A percentile compares a stretch with the other conserved stretches of the same genome.
These are phyloP conservation scores for Yponomeuta malinellus DNA, from an alignment of 2,888 invertebrate genomes.

Conservation along the genomic window DNA sequence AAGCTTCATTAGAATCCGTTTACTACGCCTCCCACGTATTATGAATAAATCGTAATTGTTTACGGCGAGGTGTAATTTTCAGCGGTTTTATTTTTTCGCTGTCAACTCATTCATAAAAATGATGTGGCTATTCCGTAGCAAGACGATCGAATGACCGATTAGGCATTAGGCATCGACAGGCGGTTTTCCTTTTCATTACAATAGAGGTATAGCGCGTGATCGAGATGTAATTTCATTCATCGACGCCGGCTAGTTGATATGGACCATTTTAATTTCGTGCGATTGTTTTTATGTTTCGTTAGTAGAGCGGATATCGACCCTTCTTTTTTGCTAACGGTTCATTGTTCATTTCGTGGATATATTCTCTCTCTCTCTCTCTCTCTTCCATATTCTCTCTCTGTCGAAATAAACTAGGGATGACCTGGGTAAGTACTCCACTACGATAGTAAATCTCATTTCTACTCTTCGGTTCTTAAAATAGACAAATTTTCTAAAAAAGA, in stretches of 20 bases:
- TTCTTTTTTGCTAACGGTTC: neutral
- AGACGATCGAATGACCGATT: conserved; percentile 61
- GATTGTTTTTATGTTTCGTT: neutral
- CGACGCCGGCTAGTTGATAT: conserved; percentile 36
- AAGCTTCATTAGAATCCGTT: conserved; percentile 10
- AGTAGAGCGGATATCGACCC: conserved; percentile 13
- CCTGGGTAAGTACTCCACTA: no score
- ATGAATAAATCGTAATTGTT: conserved; percentile 19
- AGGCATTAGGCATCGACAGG: conserved; percentile 60
- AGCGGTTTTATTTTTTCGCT: conserved; percentile 44
- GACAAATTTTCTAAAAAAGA: neutral
- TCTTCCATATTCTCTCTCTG: no score
- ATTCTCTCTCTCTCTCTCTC: no score
- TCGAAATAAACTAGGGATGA: no score
- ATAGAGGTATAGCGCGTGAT: conserved; percentile 54
- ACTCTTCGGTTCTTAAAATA: neutral
- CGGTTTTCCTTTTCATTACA: conserved; percentile 47
- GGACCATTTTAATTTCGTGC: conserved; percentile 29
- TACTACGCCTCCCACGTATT: conserved; percentile 22
- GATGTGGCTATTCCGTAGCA: conserved; percentile 54
- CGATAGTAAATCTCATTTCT: no score
- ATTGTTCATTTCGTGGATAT: neutral
- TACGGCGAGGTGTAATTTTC: conserved; percentile 15
- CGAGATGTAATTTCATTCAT: conserved; percentile 55
- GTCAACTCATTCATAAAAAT: conserved; percentile 57